A percentile compares a stretch with the other conserved stretches of the same genome.
Evolutionary conservation across 1,140 invertebrate genomes (phyloP).

Genomic region (Zaprionus nigranus): DNA sequence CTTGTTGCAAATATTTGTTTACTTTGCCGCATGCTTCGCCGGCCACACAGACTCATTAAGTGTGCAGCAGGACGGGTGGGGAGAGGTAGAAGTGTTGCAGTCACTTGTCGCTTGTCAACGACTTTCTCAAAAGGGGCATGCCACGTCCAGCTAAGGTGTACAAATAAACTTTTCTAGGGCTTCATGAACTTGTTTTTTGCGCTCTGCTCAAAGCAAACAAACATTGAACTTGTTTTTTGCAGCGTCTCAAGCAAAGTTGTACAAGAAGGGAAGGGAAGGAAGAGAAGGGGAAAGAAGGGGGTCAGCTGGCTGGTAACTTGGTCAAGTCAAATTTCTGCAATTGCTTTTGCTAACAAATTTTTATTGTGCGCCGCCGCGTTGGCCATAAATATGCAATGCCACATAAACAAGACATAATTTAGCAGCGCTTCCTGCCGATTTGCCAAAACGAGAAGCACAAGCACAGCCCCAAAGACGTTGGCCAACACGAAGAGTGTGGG

Average conservation of each 20-base stretch:
- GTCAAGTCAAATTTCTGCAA: constrained; percentile 75
- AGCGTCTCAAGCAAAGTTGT: constrained; percentile 8
- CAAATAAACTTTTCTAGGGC: constrained; percentile 75
- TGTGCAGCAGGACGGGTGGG: background rate
- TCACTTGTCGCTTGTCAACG: constrained; percentile 45
- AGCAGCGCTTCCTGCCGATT: constrained; percentile 78
- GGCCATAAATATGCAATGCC: constrained; percentile 79
- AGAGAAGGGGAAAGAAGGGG: background rate
- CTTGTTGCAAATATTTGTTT: constrained; percentile 78
- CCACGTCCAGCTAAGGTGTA: constrained; percentile 63
- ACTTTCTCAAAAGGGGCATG: constrained; percentile 64
- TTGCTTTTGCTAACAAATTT: constrained; percentile 71
- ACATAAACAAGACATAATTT: constrained; percentile 84
- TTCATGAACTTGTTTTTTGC: constrained; percentile 78
- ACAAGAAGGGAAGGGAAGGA: background rate
- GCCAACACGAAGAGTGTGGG: background rate
- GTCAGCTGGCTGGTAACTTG: constrained; percentile 50
- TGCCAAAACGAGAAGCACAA: constrained; percentile 65
- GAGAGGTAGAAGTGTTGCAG: background rate
- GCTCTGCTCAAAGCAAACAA: constrained; percentile 66
- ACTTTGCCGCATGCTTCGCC: constrained; percentile 66
- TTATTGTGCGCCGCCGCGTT: constrained; percentile 65
- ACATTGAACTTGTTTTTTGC: constrained; percentile 80
- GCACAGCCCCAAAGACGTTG: background rate
- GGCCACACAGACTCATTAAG: constrained; percentile 60